Evolutionary conservation across 2,888 invertebrate species (phyloP), one percentile per base, ranked within the genome.

Genomic region (Lycocerus yunnanus): DNA sequence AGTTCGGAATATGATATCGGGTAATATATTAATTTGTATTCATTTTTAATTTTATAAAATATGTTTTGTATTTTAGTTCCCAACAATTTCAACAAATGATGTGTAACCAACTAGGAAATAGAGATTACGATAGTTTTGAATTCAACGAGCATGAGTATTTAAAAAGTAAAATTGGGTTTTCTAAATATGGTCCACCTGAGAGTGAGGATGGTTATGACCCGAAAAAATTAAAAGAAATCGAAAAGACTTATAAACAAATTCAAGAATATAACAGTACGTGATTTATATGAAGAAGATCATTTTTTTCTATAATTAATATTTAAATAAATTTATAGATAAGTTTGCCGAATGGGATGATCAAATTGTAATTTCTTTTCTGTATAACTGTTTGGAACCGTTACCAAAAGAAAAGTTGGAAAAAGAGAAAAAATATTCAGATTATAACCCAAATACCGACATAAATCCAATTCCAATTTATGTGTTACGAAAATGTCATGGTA

Each of bases 81-180:
- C 70, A 72, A 66, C 78, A 81, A 69, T 84, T 90, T 82, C 91
- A 91, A 79, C 90, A 90, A 80, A 87, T 89, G 74, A 90, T 90
- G 86, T 90, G 87, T 82, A 90, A 91, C 83, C 88, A 89, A 81
- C 84, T 91, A 65, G 88, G 89, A 1, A 89, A 91, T 76, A 88
- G 89, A 79, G 90, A 90, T 83, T 86, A 82, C 85, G 89, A 83
- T 84, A 88, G 89, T 78, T 91, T 90, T 84, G 89, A 90, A 78
- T 85, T 84, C 79, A 81, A 85, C 69, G 88, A 90, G 77, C 87
- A 89, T 75, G 88, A 88, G 75, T 85, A 87, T 78, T 84, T 91
- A 66, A 84, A 89, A 61, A 86, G 89, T 79, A 91, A 91, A 84
- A 88, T 91, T 74, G 90, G 89, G 20, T 91, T 88, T 85, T 90